These are phyloP conservation scores for Ephialtes manifestator DNA, from an alignment of 2,888 invertebrate genomes.

Conservation along the genomic window DNA sequence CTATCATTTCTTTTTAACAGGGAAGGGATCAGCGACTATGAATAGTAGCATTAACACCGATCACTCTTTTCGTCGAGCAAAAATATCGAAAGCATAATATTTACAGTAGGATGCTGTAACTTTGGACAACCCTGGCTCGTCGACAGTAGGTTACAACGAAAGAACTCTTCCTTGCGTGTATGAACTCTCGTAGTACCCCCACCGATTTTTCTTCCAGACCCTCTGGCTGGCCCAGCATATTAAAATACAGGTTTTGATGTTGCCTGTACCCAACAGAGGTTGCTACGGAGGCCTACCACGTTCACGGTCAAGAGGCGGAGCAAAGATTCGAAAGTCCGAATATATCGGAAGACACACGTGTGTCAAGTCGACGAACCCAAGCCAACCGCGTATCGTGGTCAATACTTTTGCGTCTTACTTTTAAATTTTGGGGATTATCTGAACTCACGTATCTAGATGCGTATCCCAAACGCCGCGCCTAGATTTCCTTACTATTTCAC, in stretches of 20 bases:
- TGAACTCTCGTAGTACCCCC: constrained; percentile 32
- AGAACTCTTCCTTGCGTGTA: constrained; percentile 42
- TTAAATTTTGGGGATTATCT: constrained; percentile 41
- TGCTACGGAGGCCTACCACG: constrained; percentile 51
- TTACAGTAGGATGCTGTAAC: neutral
- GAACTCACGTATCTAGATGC: constrained; percentile 6
- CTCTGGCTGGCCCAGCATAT: constrained; percentile 45
- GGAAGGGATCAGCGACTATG: neutral
- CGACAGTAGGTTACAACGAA: constrained; percentile 41
- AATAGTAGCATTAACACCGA: neutral
- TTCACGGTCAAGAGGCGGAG: constrained; percentile 69
- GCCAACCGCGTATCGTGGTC: constrained; percentile 35
- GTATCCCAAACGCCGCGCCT: neutral
- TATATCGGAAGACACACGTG: constrained; percentile 43
- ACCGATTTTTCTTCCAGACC: constrained; percentile 37
- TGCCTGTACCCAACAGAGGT: constrained; percentile 55
- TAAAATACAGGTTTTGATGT: constrained; percentile 44
- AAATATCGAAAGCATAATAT: constrained; percentile 8
- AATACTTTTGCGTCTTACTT: constrained; percentile 51
- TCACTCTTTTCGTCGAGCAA: neutral
- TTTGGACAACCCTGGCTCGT: constrained; percentile 62
- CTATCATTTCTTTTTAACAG: too few species aligned
- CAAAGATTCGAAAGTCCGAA: constrained; percentile 69
- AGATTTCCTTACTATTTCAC: neutral
- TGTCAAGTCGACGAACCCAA: constrained; percentile 64